Evolutionary conservation across 2,888 invertebrate species (phyloP).

Genomic region (Tiliacea aurago): DNA sequence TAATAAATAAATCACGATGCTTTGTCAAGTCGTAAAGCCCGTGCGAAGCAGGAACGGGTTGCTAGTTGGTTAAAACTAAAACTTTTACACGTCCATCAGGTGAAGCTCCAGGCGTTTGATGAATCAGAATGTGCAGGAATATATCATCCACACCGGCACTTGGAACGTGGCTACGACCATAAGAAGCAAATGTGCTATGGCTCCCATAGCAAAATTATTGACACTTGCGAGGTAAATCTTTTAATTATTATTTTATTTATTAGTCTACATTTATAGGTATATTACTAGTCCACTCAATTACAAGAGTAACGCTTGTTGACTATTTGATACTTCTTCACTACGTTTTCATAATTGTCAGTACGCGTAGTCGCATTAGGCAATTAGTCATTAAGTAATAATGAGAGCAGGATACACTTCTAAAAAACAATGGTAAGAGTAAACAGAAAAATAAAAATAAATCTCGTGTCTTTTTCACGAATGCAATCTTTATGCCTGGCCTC

Average conservation of each 20-base stretch:
- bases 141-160: conserved; percentile 40
- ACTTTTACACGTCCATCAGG: conserved; percentile 16
- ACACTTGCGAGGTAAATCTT: conserved; percentile 54
- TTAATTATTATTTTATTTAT: no score
- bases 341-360: background rate
- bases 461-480: no score
- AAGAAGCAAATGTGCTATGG: conserved; percentile 56
- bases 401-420: no score
- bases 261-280: background rate
- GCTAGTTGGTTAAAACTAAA: background rate
- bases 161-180: conserved; percentile 45
- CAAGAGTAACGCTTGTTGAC: background rate
- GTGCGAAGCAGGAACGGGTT: background rate
- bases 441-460: no score
- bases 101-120: background rate
- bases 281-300: no score
- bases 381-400: no score
- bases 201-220: background rate
- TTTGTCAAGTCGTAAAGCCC: background rate
- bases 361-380: no score
- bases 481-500: no score
- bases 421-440: no score
- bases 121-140: conserved; percentile 35
- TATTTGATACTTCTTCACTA: background rate
- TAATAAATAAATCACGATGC: no score